Evolutionary conservation across 2,888 invertebrate genomes (phyloP).

Genomic region (Leucophenga montana): DNA sequence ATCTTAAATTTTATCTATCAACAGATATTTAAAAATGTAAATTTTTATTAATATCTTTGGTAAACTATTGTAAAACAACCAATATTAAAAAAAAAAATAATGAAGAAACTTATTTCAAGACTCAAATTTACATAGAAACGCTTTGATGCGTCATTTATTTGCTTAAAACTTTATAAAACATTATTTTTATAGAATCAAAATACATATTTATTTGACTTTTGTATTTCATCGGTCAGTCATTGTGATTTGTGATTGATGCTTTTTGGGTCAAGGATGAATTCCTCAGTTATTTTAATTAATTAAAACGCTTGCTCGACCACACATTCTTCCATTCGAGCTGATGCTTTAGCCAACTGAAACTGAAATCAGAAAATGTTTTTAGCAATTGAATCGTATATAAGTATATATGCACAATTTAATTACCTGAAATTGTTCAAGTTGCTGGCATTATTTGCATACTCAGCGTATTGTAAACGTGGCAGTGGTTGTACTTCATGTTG

Average conservation of each 20-base stretch:
- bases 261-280: conserved; percentile 12
- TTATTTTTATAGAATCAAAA: background rate
- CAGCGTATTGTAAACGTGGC: background rate
- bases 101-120: too few species aligned
- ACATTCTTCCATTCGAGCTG: background rate
- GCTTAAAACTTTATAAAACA: background rate
- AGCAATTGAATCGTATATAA: too few species aligned
- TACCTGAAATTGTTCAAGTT: background rate
- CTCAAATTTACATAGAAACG: too few species aligned
- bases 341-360: too few species aligned
- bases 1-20: too few species aligned
- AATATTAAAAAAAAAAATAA: too few species aligned
- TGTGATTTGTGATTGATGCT: background rate
- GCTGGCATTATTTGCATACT: background rate
- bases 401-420: too few species aligned
- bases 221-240: background rate
- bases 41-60: too few species aligned
- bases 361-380: too few species aligned
- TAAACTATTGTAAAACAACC: too few species aligned
- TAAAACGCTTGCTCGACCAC: conserved; percentile 11
- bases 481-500: too few species aligned
- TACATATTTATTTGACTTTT: background rate
- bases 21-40: too few species aligned
- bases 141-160: background rate
- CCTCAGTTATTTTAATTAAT: conserved; percentile 13